Conservation (phyloP, 1,140 invertebrate genomes). For the Drosophila busckii region DNA sequence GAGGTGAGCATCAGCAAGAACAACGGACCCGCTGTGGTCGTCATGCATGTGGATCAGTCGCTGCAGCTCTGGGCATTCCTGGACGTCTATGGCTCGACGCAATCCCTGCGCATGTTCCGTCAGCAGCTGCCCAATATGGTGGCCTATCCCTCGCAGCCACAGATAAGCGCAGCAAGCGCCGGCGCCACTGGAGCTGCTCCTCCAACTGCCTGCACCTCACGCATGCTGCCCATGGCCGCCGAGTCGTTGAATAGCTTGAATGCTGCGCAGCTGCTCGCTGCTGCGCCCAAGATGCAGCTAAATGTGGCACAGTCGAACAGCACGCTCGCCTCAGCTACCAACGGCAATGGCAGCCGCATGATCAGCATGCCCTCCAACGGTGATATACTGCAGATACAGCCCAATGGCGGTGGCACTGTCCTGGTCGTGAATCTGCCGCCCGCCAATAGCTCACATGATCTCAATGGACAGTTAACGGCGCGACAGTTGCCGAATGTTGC, state of each 20-base stretch:
- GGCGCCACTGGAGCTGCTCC: conserved; percentile 8
- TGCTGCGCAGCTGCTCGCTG: conserved; percentile 55
- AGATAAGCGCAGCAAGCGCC: conserved; percentile 36
- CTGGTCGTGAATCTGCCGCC: conserved; percentile 90
- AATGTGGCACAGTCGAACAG: conserved; percentile 58
- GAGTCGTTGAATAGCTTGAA: conserved; percentile 81
- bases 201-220: conserved; percentile 22
- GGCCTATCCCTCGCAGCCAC: conserved; percentile 67
- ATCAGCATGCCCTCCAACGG: conserved; percentile 79
- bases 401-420: conserved; percentile 84
- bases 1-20: conserved; percentile 95
- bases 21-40: conserved; percentile 86
- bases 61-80: conserved; percentile 95
- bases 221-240: conserved; percentile 65
- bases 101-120: conserved; percentile 87
- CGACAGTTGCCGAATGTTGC: conserved; percentile 18
- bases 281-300: conserved; percentile 73
- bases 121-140: conserved; percentile 76
- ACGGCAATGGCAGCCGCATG: conserved; percentile 77
- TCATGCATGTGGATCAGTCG: conserved; percentile 97
- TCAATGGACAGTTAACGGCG: conserved; percentile 39
- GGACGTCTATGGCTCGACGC: conserved; percentile 96
- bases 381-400: conserved; percentile 84
- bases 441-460: conserved; percentile 77
- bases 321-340: conserved; percentile 60